Evolutionary conservation across 2,888 invertebrate species (phyloP), one percentile per base, ranked within the genome.

Genomic region (Drosophila lacicola): DNA sequence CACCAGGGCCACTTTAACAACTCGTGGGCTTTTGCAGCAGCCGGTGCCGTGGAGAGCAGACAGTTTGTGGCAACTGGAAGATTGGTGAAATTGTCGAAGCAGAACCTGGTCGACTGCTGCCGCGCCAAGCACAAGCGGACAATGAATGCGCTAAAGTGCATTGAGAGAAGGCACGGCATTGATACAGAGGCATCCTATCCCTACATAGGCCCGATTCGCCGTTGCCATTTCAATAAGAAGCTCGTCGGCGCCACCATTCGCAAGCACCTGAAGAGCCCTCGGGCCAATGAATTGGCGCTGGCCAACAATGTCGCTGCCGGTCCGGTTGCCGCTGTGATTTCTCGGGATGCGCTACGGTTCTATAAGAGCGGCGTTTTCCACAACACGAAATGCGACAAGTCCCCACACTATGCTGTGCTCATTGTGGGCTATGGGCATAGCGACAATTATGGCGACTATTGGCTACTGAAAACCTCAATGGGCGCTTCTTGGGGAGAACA

Each of bases 11-110:
- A 64, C 25, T 71, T 72, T 9, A 45, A 64, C 45, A 72, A 33
- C 36, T 70, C 70, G n/a, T 70, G 73, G 73, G 70, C 70, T 0
- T 70, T 70, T 37, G 70, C 70, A 0, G 65, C 37, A 21, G 70
- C 73, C 10, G 64, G 72, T 1, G 53, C 13, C 4, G 46, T 70
- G 11, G 72, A 70, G n/a, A 71, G 70, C 34, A 10, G 65, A 9
- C 8, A 49, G 0, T 71, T 57, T 33, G 1, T 70, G n/a, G 4
- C 13, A 4, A 13, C 8, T 5, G 73, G 60, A 0, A 51, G 36
- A 34, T 9, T 72, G 54, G 37, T 53, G 21, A 8, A 2, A 0
- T 6, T 72, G 9, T 71, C 71, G 0, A 60, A 65, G 10, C 71
- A 71, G 42, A 56, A 71, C 10, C 44, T 72, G 47, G 47, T 73